Evolutionary conservation across 2,888 invertebrate species (phyloP), one percentile per base, ranked within the genome.

Genomic region (Acanthopleura granulata): DNA sequence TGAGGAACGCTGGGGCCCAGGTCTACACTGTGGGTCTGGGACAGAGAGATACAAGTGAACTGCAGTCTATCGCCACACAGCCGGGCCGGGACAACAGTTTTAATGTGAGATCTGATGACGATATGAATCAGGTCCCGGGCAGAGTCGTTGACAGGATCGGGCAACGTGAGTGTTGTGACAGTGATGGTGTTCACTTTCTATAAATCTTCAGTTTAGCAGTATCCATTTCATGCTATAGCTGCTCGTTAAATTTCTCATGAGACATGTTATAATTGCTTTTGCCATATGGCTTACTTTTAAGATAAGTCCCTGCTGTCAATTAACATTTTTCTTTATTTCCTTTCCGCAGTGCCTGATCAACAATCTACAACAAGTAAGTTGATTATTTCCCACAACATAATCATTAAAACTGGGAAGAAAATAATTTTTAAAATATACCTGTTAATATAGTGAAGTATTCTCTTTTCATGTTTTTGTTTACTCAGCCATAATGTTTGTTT

Each of bases 11-110:
- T 6, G 66, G 66, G 6, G 29, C 25, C 22, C 66, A 66, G 16
- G 29, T 66, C 12, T 66, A 66, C 66, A 66, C 66, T 6, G 29
- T 66, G 15, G 66, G 66, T 22, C 29, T 66, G 66, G 66, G 29
- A 22, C 29, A 22, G 29, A 22, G 16, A 22, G 66, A 66, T 25
- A 22, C 66, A 27, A 66, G 16, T 66, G 66, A 66, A 25, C 22
- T 66, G 25, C 12, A 66, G 1, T 27, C 66, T 25, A 66, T 66
- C 22, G 66, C 66, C 29, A 27, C 66, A 22, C 66, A 1, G 29
- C 66, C 66, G 22, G 22, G 22, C 14, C 18, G 66, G 25, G 22
- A 66, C 29, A 66, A 66, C 66, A 66, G 66, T 25, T 66, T 22
- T 15, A 66, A 66, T 66, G 25, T 27, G 3, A 22, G 66, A 27